Conservation (phyloP, 2,797 vertebrate species). For the Petrocephalus sullivani region DNA sequence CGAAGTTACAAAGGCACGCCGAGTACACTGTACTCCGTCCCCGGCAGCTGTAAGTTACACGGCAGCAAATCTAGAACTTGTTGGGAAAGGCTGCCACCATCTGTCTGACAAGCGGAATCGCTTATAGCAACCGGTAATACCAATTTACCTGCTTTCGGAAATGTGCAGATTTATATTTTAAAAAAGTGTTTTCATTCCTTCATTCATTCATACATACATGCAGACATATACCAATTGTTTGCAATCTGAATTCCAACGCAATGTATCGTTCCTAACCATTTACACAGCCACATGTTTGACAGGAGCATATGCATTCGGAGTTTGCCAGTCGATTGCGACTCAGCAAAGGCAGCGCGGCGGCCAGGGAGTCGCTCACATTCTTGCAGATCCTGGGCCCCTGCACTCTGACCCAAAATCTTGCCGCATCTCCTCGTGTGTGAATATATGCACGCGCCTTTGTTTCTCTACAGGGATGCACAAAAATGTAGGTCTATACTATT, state of each 20-base stretch:
- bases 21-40: slow-evolving; percentile 67
- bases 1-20: slow-evolving; percentile 87
- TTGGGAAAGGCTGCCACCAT: slow-evolving; percentile 93
- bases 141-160: background rate
- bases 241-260: background rate
- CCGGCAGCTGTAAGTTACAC: slow-evolving; percentile 48
- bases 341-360: background rate
- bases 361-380: background rate
- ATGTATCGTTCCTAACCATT: background rate
- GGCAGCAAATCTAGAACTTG: slow-evolving; percentile 92
- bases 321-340: background rate
- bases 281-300: background rate
- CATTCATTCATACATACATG: background rate
- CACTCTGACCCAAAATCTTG: background rate
- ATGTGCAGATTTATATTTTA: background rate
- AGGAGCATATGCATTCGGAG: background rate
- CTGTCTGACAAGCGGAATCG: slow-evolving; percentile 74
- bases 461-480: background rate
- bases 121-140: slow-evolving; percentile 58
- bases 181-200: background rate
- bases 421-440: background rate
- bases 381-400: background rate
- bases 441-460: background rate
- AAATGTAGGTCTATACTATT: background rate
- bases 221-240: background rate